Evolutionary conservation across 2,797 vertebrate genomes (phyloP), one percentile per base, ranked within the genome.

Genomic region (Takifugu ocellatus): DNA sequence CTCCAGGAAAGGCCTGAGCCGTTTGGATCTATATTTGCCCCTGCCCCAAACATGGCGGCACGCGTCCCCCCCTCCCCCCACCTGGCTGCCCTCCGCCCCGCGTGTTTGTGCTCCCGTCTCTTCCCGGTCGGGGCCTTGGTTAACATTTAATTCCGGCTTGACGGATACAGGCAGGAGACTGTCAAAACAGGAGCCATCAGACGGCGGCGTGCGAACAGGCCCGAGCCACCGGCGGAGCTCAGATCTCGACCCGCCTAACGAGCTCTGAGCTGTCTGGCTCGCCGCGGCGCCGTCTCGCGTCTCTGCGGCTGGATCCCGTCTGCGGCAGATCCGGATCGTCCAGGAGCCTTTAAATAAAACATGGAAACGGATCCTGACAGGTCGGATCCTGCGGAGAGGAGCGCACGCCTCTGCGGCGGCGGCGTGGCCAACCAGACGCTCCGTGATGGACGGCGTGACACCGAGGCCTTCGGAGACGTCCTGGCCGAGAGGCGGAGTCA

Each of bases 71-170:
- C 48, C 47, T 66, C n/a, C 47, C 44, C 47, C 57, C 25, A 58
- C 70, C 73, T 52, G 63, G 61, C 59, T 70, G 76, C 80, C 78
- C 70, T 69, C 67, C 21, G 66, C 75, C 84, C 72, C 43, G 79
- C 77, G 77, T 84, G 82, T 85, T 84, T 84, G 81, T 74, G 51
- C 83, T 83, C 77, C 63, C 81, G 74, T 78, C 79, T 54, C 81
- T 62, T 10, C 54, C 58, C 61, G 1, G 66, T 45, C 66, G 0
- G 72, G 61, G 76, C 73, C 81, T 66, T 56, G 79, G 76, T 87
- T 87, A 84, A 89, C 84, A 81, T 89, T 87, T 85, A 75, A 90
- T 89, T 56, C 81, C 55, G 70, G 69, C 69, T 66, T 59, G 80
- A 80, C 83, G 69, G 70, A 79, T 56, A 71, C 75, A 74, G 83